Conservation (phyloP, 1,140 invertebrate species). For the Meloidogyne hapla region DNA sequence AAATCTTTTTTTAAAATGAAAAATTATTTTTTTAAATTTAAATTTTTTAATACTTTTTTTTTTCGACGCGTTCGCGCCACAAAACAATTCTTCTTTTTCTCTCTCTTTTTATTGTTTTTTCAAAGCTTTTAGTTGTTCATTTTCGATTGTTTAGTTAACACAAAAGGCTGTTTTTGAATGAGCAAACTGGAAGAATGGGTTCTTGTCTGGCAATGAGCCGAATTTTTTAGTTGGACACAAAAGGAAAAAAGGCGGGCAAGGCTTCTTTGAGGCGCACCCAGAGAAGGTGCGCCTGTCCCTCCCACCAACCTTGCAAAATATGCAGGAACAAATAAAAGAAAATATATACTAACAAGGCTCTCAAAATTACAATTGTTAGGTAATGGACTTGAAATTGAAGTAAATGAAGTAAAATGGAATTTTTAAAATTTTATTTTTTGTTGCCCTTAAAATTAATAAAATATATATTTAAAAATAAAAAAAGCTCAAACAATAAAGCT, state of each 20-base stretch:
- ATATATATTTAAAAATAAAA: too few relatives aligned
- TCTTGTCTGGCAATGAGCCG: neutral
- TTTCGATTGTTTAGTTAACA: conserved; percentile 3
- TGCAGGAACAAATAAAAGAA: neutral
- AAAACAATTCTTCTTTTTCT: neutral
- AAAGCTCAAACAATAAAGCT: neutral
- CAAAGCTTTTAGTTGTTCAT: neutral
- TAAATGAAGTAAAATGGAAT: neutral
- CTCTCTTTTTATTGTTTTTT: neutral
- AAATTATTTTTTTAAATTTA: neutral
- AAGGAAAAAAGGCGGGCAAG: neutral
- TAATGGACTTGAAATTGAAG: neutral
- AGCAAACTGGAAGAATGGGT: neutral
- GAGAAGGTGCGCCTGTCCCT: neutral
- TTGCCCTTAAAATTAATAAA: neutral
- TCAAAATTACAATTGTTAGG: neutral
- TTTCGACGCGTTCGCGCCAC: neutral
- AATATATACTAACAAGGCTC: neutral
- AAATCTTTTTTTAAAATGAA: neutral
- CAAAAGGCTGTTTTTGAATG: conserved; percentile 5
- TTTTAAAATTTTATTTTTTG: conserved; percentile 1
- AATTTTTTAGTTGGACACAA: neutral
- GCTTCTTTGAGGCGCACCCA: neutral
- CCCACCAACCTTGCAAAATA: neutral
- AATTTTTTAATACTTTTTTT: neutral